Percentiles rank a stretch among this genome's conserved stretches.
Evolutionary conservation across 2,113 vertebrate genomes (phyloP).

Genomic region (Panthera tigris): DNA sequence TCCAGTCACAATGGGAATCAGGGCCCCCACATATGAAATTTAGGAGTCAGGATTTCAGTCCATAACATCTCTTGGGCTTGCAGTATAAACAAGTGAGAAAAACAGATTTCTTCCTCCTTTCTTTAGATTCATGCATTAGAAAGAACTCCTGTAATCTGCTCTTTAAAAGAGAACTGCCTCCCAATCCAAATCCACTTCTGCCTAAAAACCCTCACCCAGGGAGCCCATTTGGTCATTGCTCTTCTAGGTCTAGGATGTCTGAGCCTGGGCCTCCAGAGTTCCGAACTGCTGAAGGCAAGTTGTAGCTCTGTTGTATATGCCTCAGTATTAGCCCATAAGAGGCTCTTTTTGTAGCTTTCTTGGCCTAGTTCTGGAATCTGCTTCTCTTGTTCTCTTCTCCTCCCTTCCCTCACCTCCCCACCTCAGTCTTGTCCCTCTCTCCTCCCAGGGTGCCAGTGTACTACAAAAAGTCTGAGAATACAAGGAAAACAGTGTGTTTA

Average conservation of each 20-base stretch:
- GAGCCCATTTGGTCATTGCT: neutral
- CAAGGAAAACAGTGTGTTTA: neutral
- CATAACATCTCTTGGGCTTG: neutral
- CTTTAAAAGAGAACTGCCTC: neutral
- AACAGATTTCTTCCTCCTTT: neutral
- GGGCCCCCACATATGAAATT: neutral
- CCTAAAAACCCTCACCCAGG: neutral
- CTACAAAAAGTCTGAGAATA: neutral
- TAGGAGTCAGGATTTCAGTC: neutral
- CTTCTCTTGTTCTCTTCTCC: neutral
- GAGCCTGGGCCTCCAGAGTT: neutral
- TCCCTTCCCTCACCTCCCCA: too few relatives aligned
- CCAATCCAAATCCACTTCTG: neutral
- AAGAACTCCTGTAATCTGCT: neutral
- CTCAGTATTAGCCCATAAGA: neutral
- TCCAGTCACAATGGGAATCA: neutral
- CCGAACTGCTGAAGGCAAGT: neutral
- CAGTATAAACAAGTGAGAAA: neutral
- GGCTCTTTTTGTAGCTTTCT: neutral
- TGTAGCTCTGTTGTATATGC: neutral
- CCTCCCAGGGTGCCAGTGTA: neutral
- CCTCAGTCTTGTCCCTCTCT: neutral
- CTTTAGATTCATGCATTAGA: neutral
- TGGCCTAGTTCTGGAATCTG: neutral
- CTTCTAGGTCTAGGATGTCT: neutral